phyloP scores from a whole-genome alignment of 2,113 vertebrate species.

The Cercocebus atys region DNA sequence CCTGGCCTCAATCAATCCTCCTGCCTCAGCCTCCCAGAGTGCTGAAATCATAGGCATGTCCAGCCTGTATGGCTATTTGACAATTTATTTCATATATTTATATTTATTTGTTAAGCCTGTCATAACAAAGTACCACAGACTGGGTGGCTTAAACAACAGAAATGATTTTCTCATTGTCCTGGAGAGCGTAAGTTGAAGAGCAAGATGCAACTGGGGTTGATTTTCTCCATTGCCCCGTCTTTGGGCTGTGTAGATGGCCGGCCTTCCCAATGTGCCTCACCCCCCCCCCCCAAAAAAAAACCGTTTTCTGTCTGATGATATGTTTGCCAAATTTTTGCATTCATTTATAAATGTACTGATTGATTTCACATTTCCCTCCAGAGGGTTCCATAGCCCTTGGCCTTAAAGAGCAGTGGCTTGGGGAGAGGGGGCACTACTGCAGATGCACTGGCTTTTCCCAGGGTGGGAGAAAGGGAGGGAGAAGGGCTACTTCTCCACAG shows the following conservation, averaged over 20 bases:
- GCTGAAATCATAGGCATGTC: no score
- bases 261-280: neutral
- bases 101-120: neutral
- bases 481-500: neutral
- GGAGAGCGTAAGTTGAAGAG: neutral
- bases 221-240: neutral
- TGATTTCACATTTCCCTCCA: neutral
- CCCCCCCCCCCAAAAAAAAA: no score
- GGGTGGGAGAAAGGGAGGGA: neutral
- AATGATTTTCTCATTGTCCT: neutral
- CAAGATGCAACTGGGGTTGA: fast-evolving
- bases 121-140: neutral
- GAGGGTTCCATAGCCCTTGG: neutral
- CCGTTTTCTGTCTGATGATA: neutral
- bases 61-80: no score
- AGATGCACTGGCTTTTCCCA: fast-evolving
- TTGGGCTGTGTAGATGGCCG: no score
- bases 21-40: no score
- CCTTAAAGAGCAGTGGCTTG: neutral
- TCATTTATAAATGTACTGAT: neutral
- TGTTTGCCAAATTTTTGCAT: neutral
- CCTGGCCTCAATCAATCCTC: no score
- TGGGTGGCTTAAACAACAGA: neutral
- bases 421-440: fast-evolving
- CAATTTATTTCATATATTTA: neutral